Evolutionary conservation across 2,113 vertebrate genomes (phyloP), one percentile per base, ranked within the genome.

Genomic region (Cygnus buccinator): DNA sequence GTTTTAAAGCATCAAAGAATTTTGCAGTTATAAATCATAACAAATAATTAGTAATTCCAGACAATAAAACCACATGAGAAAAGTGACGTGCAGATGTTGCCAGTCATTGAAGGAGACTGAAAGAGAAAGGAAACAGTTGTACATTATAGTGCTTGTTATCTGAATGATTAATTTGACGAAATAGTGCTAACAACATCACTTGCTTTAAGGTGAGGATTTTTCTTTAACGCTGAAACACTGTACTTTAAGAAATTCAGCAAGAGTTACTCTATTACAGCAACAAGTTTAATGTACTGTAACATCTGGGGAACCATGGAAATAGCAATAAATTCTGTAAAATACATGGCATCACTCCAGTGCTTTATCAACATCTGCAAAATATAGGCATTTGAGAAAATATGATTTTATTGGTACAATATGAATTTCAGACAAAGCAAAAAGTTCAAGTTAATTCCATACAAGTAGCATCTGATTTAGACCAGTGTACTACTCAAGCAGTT

Each of bases 1-100:
- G 87, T 95, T 93, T 87, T 75, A 94, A 92, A 74, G 43, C 92
- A 96, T 96, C 75, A 92, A 97, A 97, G 80, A 61, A 61, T n/a
- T 74, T 15, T 48, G n/a, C 46, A 72, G 48, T 68, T 94, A 92
- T 90, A 96, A 97, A 94, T 93, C 85, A 85, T 44, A 94, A 92
- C 10, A 70, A 96, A 94, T 66, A 89, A 76, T 79, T 62, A 82
- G 63, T 80, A 81, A 95, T 84, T 70, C 79, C 62, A 65, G 93
- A 87, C 35, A 90, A 90, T 70, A 90, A 89, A 89, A 75, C 18
- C 48, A 11, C 58, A 28, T 22, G 18, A 84, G 65, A 96, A 76
- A 95, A 92, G 84, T 46, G 15, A 91, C 57, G 46, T 29, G 41
- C 71, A 96, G 89, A 81, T 90, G 78, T 62, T 90, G 58, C 48